Evolutionary conservation across 1,140 invertebrate species (phyloP).

Genomic region (Brachionus asplanchnoidis): DNA sequence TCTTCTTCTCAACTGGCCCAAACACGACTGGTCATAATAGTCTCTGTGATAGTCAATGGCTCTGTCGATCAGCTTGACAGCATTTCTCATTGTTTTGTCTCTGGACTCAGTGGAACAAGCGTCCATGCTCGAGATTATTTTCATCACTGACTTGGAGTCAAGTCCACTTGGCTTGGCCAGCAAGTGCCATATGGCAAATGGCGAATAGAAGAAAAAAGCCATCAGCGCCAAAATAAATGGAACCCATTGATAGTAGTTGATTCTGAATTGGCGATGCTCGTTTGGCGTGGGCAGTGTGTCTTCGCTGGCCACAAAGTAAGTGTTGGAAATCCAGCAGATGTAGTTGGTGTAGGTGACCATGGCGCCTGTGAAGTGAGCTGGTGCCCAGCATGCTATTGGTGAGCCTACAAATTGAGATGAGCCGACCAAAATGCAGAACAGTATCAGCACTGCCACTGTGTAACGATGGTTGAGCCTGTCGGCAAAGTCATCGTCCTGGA

Average conservation of each 20-base stretch:
- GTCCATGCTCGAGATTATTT: conserved; percentile 7
- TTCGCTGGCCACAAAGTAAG: conserved; percentile 58
- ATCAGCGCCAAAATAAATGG: conserved; percentile 41
- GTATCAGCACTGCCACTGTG: conserved; percentile 71
- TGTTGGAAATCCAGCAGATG: conserved; percentile 59
- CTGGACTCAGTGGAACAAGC: not conserved
- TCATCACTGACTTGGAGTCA: conserved; percentile 30
- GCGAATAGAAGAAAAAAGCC: conserved; percentile 41
- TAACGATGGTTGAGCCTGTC: conserved; percentile 46
- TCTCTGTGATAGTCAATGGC: conserved; percentile 37
- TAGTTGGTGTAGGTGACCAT: conserved; percentile 51
- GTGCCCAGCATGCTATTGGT: conserved; percentile 72
- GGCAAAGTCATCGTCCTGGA: conserved; percentile 46
- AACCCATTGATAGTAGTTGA: conserved; percentile 43
- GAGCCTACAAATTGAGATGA: conserved; percentile 85
- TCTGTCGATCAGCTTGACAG: conserved; percentile 34
- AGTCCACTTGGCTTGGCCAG: conserved; percentile 34
- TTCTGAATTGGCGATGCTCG: not conserved
- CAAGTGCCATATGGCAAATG: conserved; percentile 40
- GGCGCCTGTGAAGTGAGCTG: conserved; percentile 45
- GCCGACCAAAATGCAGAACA: conserved; percentile 77
- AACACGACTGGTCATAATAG: not conserved
- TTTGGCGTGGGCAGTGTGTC: conserved; percentile 46
- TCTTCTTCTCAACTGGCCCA: not conserved
- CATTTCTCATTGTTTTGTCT: conserved; percentile 17